Base-by-base conservation (phyloP, 2,113 vertebrate species). In the Sebastes fasciatus region DNA sequence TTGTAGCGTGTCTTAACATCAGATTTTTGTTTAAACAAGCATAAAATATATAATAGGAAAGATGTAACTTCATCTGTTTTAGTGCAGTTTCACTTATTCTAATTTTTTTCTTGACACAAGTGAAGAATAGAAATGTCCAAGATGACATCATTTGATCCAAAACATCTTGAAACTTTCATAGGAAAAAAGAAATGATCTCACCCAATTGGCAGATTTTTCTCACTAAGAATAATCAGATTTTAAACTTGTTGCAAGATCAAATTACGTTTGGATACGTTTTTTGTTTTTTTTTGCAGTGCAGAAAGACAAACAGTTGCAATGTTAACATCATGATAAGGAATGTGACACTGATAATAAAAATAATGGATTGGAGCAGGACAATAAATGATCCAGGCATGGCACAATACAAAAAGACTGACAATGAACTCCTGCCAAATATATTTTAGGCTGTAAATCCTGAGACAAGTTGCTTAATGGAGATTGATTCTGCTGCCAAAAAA, bases 391-490 rank as follows among this genome's bases (percentile, higher is more conserved):
- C 42, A 6, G 26, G 67, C 54, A 83, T 66, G 80, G 52, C 8
- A 55, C 12, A 61, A 85, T 16, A 43, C 43, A 62, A 73, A 66
- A 74, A 74, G 43, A 78, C 71, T 82, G 82, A 84, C 77, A 77
- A 74, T 58, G 78, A 87, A 57, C 74, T 82, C 51, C 52, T 74
- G 64, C 46, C 34, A 61, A 70, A 84, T 85, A 86, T 60, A 84
- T 88, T 90, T 87, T 34, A 81, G 49, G 70, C 49, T 85, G 68
- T 86, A 90, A 90, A 91, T 93, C 83, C 64, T 16, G 71, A 90
- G 64, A 93, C 83, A 90, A 92, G 91, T 82, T 87, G 75, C 82
- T 92, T 94, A 93, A 95, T 91, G 90, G 93, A 95, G 79, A 84
- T 82, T 58, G 86, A 96, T 94, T 93, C 86, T 83, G 89, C 89